These are phyloP conservation scores for Ennomos quercinarius DNA, from an alignment of 2,888 invertebrate species.

Conservation along the genomic window DNA sequence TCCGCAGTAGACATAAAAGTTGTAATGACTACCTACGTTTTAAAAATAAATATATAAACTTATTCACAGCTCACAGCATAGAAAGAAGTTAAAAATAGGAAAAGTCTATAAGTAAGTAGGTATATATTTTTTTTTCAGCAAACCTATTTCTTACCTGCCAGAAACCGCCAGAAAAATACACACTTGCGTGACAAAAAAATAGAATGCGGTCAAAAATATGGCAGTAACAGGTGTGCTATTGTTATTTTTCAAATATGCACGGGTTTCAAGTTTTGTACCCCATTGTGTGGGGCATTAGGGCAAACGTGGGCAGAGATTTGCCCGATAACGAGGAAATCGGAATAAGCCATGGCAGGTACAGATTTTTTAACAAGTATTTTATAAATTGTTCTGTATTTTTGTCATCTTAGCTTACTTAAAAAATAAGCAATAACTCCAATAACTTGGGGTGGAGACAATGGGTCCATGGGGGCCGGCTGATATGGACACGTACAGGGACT, in stretches of 20 bases:
- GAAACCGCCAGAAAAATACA: conserved; percentile 37
- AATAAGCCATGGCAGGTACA: not conserved
- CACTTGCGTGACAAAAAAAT: conserved; percentile 42
- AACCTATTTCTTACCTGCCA: conserved; percentile 11
- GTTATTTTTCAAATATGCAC: conserved; percentile 63
- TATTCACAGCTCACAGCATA: too few species aligned
- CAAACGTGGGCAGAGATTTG: conserved; percentile 47
- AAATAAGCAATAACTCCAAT: too few species aligned
- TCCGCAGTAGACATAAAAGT: too few species aligned
- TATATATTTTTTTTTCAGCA: not conserved
- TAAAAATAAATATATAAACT: too few species aligned
- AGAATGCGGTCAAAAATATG: conserved; percentile 44
- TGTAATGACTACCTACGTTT: too few species aligned
- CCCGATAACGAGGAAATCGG: conserved; percentile 6
- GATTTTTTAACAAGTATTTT: conserved; percentile 2
- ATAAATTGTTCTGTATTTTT: too few species aligned
- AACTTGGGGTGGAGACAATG: too few species aligned
- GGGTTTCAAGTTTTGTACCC: conserved; percentile 49
- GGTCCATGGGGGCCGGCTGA: too few species aligned
- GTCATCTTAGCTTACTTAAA: too few species aligned
- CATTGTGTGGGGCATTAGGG: conserved; percentile 59
- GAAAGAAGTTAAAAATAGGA: too few species aligned
- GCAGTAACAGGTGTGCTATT: conserved; percentile 65
- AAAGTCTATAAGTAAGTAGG: too few species aligned
- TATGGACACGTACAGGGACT: too few species aligned